Conservation (phyloP, 1,140 invertebrate genomes). For the Diorhabda sublineata region DNA sequence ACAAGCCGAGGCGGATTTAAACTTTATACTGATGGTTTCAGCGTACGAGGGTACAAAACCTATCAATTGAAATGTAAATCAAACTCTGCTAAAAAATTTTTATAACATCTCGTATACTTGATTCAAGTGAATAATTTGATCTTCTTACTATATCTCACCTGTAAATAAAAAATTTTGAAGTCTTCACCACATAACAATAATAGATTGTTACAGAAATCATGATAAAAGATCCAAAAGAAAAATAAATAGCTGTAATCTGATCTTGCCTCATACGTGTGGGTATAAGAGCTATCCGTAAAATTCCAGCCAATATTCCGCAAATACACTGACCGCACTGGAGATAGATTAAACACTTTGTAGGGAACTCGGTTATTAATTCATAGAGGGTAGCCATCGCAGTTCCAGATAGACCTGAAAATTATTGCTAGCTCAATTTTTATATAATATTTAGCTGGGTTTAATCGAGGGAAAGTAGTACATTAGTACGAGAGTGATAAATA, state of each 20-base stretch:
- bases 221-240: slow-evolving; percentile 24
- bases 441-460: too few relatives aligned
- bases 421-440: too few relatives aligned
- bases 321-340: slow-evolving; percentile 28
- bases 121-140: too few relatives aligned
- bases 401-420: neutral
- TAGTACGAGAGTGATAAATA: too few relatives aligned
- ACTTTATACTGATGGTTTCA: too few relatives aligned
- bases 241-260: slow-evolving; percentile 21
- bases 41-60: too few relatives aligned
- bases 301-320: slow-evolving; percentile 30
- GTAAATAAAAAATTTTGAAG: slow-evolving; percentile 31
- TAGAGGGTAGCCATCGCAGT: slow-evolving; percentile 29
- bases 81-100: too few relatives aligned
- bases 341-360: slow-evolving; percentile 25
- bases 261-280: slow-evolving; percentile 12
- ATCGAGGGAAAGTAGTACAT: too few relatives aligned
- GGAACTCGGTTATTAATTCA: slow-evolving; percentile 30
- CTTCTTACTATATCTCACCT: neutral
- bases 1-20: too few relatives aligned
- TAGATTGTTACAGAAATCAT: slow-evolving; percentile 22
- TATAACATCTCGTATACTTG: too few relatives aligned
- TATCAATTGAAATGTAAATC: too few relatives aligned
- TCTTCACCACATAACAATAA: slow-evolving; percentile 22
- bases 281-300: slow-evolving; percentile 30